A percentile compares a stretch with the other conserved stretches of the same genome.
These are phyloP conservation scores for Neoniphon sammara DNA, from an alignment of 2,797 vertebrate genomes.

Conservation along the genomic window DNA sequence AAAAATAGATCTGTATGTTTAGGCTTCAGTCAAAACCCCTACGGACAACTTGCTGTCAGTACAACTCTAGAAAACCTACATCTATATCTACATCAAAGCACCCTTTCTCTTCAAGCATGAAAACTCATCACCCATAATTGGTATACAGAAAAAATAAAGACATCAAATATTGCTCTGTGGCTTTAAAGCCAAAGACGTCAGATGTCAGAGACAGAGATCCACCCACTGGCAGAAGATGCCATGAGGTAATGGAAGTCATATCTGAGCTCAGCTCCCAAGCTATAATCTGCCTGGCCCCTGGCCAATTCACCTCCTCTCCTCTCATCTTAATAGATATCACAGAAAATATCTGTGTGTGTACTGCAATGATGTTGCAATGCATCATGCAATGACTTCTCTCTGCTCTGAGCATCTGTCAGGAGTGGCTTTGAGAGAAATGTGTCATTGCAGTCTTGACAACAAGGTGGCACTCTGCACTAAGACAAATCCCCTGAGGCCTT, in stretches of 20 bases:
- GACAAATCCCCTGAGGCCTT: constrained; percentile 83
- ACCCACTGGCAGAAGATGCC: constrained; percentile 30
- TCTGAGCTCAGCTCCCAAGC: constrained; percentile 42
- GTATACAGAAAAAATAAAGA: not conserved
- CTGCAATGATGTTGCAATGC: constrained; percentile 57
- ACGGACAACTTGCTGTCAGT: too few relatives aligned
- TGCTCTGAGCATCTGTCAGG: constrained; percentile 64
- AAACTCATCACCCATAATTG: not conserved
- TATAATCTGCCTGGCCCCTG: constrained; percentile 44
- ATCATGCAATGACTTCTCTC: constrained; percentile 59
- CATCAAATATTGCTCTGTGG: not conserved
- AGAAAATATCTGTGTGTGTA: constrained; percentile 47
- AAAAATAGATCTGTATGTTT: too few relatives aligned
- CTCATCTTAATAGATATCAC: constrained; percentile 51
- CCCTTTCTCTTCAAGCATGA: not conserved
- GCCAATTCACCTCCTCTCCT: constrained; percentile 48
- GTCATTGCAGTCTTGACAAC: constrained; percentile 86
- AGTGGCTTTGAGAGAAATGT: constrained; percentile 76
- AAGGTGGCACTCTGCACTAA: constrained; percentile 89
- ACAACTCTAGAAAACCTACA: too few relatives aligned
- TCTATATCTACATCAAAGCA: too few relatives aligned
- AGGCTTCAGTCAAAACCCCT: too few relatives aligned
- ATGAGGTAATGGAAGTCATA: constrained; percentile 43
- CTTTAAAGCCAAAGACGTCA: constrained; percentile 1
- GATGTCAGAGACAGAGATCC: constrained; percentile 33